phyloP scores from a whole-genome alignment of 2,797 vertebrate species.

The Poecilia velifera region DNA sequence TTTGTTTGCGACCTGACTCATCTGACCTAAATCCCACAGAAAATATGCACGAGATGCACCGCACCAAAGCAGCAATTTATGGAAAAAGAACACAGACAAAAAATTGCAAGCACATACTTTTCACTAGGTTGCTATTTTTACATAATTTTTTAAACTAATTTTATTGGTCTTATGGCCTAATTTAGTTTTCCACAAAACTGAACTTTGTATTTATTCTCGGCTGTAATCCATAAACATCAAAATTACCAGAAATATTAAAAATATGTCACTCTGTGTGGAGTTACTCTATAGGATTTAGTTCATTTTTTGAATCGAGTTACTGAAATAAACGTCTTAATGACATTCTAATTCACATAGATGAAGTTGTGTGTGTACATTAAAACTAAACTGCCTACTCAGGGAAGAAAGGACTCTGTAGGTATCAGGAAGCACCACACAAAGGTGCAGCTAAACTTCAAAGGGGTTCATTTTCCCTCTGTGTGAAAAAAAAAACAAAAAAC shows the following conservation, averaged over 20 bases:
- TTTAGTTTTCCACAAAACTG: background rate
- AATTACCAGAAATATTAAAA: background rate
- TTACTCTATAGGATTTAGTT: background rate
- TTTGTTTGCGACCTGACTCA: background rate
- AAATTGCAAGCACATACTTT: background rate
- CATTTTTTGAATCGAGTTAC: background rate
- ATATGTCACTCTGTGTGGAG: background rate
- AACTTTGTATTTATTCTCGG: background rate
- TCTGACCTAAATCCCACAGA: background rate
- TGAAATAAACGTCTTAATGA: background rate
- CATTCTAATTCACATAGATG: background rate
- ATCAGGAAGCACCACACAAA: background rate
- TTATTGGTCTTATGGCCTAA: background rate
- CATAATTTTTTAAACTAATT: background rate
- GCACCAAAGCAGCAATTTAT: too few relatives aligned
- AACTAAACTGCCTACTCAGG: background rate
- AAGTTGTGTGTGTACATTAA: background rate
- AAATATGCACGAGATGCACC: background rate
- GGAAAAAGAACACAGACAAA: background rate
- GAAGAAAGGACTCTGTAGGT: background rate
- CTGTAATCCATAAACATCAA: background rate
- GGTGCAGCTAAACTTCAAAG: background rate
- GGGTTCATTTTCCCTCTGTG: background rate
- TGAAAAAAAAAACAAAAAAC: too few relatives aligned
- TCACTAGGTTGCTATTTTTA: background rate